These are phyloP conservation scores for Hymenochirus boettgeri DNA, from an alignment of 2,113 vertebrate species.

Conservation along the genomic window DNA sequence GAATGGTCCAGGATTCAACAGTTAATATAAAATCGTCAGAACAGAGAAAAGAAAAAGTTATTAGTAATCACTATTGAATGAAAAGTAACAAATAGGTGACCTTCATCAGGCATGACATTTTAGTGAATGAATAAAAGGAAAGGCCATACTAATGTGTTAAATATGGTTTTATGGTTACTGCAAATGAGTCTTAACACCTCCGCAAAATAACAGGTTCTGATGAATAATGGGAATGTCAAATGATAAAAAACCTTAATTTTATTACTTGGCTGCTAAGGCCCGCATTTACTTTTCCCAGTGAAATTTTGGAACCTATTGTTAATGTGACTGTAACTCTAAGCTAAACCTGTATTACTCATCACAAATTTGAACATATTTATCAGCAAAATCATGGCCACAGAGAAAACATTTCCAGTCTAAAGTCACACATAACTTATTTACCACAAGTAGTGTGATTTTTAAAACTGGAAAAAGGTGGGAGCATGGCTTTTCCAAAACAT, in stretches of 20 bases:
- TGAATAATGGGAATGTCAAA: slow-evolving; percentile 33
- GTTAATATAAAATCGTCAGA: slow-evolving; percentile 10
- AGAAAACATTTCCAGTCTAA: no score
- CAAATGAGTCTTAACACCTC: slow-evolving; percentile 24
- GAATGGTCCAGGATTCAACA: slow-evolving; percentile 15
- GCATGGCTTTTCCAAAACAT: no score
- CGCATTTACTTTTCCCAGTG: slow-evolving; percentile 6
- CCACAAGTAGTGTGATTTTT: no score
- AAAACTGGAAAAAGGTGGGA: no score
- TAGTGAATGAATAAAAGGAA: slow-evolving; percentile 24
- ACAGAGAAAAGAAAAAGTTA: slow-evolving; percentile 14
- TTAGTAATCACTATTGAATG: slow-evolving; percentile 24
- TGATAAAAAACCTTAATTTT: slow-evolving; percentile 30
- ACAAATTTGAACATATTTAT: no score
- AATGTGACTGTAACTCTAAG: no score
- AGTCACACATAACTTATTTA: no score
- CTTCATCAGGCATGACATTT: slow-evolving; percentile 37
- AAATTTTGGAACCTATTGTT: slow-evolving; percentile 1
- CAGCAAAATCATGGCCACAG: no score
- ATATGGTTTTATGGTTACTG: slow-evolving; percentile 30
- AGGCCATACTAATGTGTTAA: slow-evolving; percentile 11
- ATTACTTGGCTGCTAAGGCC: slow-evolving; percentile 5
- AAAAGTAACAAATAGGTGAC: slow-evolving; percentile 24
- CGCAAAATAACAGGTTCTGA: slow-evolving; percentile 7
- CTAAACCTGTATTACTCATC: no score